A percentile compares a stretch with the other conserved stretches of the same genome.
These are phyloP conservation scores for Bellardia pandia DNA, from an alignment of 2,888 invertebrate genomes.

Conservation along the genomic window DNA sequence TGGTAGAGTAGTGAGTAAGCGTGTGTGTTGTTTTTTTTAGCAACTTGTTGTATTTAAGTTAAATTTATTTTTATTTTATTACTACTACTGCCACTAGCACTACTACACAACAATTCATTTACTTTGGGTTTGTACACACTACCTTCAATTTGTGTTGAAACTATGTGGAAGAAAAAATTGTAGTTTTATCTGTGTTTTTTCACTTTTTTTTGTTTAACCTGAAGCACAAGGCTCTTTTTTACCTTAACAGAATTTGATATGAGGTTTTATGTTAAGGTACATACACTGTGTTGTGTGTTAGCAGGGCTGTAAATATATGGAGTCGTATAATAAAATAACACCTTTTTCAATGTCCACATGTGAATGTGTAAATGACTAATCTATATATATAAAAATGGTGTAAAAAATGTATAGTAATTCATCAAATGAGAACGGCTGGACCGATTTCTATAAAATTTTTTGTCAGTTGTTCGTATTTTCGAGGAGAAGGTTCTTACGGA, in stretches of 20 bases:
- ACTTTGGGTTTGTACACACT: neutral
- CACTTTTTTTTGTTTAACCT: slow-evolving; percentile 8
- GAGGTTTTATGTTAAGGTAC: slow-evolving; percentile 4
- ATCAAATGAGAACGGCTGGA: too few relatives aligned
- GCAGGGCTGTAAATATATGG: neutral
- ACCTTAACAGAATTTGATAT: slow-evolving; percentile 60
- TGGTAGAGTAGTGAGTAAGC: neutral
- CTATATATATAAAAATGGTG: too few relatives aligned
- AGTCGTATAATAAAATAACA: neutral
- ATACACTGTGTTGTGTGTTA: neutral
- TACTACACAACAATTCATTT: neutral
- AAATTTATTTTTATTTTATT: slow-evolving; percentile 47
- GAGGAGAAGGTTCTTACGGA: too few relatives aligned
- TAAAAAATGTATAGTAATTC: too few relatives aligned
- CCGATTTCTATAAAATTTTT: too few relatives aligned
- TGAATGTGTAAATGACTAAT: too few relatives aligned
- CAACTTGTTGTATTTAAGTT: slow-evolving; percentile 23
- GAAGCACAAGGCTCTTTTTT: slow-evolving; percentile 57
- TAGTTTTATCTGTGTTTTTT: slow-evolving; percentile 51
- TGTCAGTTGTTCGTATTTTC: too few relatives aligned
- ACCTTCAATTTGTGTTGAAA: slow-evolving; percentile 59
- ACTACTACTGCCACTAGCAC: neutral
- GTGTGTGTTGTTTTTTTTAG: slow-evolving; percentile 10
- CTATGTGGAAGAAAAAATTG: slow-evolving; percentile 31
- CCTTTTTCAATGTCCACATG: too few relatives aligned